A percentile compares a stretch with the other conserved stretches of the same genome.
phyloP scores from a whole-genome alignment of 2,888 invertebrate species.

The Phragmatobia fuliginosa region DNA sequence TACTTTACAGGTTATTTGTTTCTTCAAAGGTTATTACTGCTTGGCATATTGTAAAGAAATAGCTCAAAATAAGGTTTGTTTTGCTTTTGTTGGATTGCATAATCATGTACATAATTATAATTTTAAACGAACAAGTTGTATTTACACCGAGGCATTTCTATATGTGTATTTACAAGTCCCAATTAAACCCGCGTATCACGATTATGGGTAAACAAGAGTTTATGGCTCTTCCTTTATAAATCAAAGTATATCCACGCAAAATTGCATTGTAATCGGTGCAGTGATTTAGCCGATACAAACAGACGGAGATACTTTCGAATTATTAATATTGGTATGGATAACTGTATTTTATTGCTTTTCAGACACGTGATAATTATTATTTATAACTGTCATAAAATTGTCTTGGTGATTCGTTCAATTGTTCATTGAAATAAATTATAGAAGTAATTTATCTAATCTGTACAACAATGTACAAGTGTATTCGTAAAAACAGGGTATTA shows the following conservation, averaged over 20 bases:
- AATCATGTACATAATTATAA: background rate
- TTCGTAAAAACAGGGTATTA: background rate
- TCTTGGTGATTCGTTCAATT: background rate
- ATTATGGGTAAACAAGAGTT: no score
- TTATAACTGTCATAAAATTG: background rate
- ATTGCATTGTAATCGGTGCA: no score
- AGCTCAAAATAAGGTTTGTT: background rate
- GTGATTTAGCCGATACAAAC: no score
- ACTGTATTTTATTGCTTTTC: background rate
- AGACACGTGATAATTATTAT: constrained; percentile 1
- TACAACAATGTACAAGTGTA: background rate
- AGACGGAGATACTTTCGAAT: no score
- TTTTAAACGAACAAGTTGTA: background rate
- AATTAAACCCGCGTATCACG: no score
- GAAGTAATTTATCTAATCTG: background rate
- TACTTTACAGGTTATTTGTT: no score
- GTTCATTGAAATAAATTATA: constrained; percentile 2
- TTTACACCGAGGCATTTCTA: background rate
- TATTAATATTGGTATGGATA: no score
- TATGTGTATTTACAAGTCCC: background rate
- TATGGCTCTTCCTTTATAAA: no score
- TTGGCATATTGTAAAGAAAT: background rate
- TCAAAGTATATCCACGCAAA: no score
- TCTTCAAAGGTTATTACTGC: background rate
- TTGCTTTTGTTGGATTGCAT: background rate